Conservation (phyloP, 2,888 invertebrate genomes). For the Rotaria socialis region DNA sequence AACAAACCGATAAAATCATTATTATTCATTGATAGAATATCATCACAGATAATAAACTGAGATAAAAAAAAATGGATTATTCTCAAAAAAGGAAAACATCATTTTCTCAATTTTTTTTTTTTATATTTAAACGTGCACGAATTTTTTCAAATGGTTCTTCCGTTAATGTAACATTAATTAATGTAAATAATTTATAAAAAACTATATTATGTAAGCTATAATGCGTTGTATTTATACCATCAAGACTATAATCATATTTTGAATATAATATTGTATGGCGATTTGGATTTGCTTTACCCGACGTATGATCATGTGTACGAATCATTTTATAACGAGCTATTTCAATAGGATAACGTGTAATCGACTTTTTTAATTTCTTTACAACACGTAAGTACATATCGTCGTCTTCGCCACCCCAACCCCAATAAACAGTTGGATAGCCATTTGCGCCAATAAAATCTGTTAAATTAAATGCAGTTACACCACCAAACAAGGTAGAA, state of each 20-base stretch:
- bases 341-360: slow-evolving; percentile 83
- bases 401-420: slow-evolving; percentile 58
- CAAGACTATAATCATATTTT: slow-evolving; percentile 14
- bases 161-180: neutral
- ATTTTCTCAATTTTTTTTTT: neutral
- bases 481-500: slow-evolving; percentile 59
- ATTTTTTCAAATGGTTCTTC: neutral
- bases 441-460: slow-evolving; percentile 59
- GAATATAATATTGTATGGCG: slow-evolving; percentile 25
- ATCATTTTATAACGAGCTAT: slow-evolving; percentile 94
- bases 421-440: slow-evolving; percentile 60
- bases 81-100: neutral
- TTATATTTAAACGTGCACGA: neutral
- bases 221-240: neutral
- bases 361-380: slow-evolving; percentile 68
- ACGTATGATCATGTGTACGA: slow-evolving; percentile 1
- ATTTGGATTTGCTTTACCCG: neutral
- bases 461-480: slow-evolving; percentile 57
- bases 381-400: slow-evolving; percentile 52
- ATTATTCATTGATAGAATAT: too few species aligned
- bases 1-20: too few species aligned
- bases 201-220: neutral
- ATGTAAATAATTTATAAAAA: slow-evolving; percentile 28
- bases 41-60: neutral
- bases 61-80: neutral